Base-by-base conservation (phyloP, 1,140 invertebrate species). In the Drosophila yakuba region DNA sequence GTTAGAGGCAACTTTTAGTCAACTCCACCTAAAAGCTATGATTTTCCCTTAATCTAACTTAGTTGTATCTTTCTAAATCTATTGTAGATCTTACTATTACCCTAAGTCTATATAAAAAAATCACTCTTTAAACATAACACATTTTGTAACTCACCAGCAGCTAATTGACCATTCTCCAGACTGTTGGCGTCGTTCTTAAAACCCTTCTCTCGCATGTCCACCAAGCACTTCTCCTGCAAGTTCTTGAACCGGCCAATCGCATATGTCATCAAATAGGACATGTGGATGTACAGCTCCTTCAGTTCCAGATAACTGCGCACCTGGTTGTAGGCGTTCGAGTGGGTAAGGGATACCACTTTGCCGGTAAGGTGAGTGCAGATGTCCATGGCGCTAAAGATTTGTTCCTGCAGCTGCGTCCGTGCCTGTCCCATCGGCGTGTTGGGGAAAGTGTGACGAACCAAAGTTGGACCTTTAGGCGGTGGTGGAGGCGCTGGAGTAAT, bases 191-290 rank as follows among this genome's bases (percentile, higher is more conserved):
- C 91, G 23, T 88, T 89, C 41, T 78, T 91, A 35, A 92, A 92
- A 17, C 91, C 91, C 61, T 92, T 81, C 12, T 89, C 80, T 1
- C 90, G 73, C 91, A 92, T 92, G 61, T 92, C 91, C 14, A 74
- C 55, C 11, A 92, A 59, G 17, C 91, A 92, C 63, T 92, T 92
- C 23, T 92, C 91, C 52, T 92, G 91, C 45, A 92, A 60, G 38
- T 91, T 72, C 47, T 92, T 91, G 23, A 92, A 92, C 6, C 91
- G 80, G 8, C 91, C 91, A 39, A 92, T 92, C 2, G 91, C 90
- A 54, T 92, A 92, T 3, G 91, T 92, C 61, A 90, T 85, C 12
- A 92, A 50, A 59, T 92, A 92, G 6, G 92, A 92, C n/a, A 92
- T 67, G 78, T 92, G 92, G 23, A 92, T 92, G 43, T 92, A 92